A percentile compares a stretch with the other conserved stretches of the same genome.
These are phyloP conservation scores for Bursaphelenchus okinawaensis DNA, from an alignment of 2,888 invertebrate species.

Conservation along the genomic window DNA sequence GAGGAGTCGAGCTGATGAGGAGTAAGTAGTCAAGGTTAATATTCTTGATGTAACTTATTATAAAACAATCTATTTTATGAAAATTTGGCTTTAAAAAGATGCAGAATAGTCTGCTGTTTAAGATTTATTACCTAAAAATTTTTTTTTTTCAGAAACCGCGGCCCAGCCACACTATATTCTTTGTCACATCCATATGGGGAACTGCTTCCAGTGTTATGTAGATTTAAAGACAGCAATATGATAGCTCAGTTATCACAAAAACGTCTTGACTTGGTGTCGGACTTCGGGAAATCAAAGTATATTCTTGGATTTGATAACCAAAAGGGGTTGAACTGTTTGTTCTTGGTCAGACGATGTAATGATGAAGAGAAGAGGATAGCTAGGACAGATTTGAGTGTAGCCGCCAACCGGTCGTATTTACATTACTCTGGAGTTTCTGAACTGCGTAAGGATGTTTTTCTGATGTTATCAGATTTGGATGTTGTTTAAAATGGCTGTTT, in stretches of 20 bases:
- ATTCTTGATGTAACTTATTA: too few relatives aligned
- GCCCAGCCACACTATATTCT: slow-evolving; percentile 20
- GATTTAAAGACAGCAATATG: slow-evolving; percentile 18
- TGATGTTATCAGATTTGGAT: too few relatives aligned
- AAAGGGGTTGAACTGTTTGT: slow-evolving; percentile 20
- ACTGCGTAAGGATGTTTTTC: too few relatives aligned
- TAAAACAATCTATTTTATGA: too few relatives aligned
- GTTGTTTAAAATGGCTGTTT: too few relatives aligned
- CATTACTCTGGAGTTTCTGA: background rate
- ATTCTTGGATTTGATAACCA: slow-evolving; percentile 29
- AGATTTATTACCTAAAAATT: too few relatives aligned
- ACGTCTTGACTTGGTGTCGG: slow-evolving; percentile 15
- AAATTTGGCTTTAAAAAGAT: too few relatives aligned
- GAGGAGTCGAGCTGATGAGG: slow-evolving; percentile 2
- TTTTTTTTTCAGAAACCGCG: background rate
- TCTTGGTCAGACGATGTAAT: slow-evolving; percentile 18
- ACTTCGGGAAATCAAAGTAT: slow-evolving; percentile 13
- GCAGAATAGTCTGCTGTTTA: too few relatives aligned
- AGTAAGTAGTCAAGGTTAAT: slow-evolving; percentile 3
- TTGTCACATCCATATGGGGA: slow-evolving; percentile 31
- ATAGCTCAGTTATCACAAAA: background rate
- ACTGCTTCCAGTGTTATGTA: slow-evolving; percentile 27
- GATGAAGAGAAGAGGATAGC: slow-evolving; percentile 19
- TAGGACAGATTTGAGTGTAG: background rate
- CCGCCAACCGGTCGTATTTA: background rate